A percentile compares a stretch with the other conserved stretches of the same genome.
Evolutionary conservation across 64 coral and sea anemone species (phyloP).

Genomic region (Porites australiensis): DNA sequence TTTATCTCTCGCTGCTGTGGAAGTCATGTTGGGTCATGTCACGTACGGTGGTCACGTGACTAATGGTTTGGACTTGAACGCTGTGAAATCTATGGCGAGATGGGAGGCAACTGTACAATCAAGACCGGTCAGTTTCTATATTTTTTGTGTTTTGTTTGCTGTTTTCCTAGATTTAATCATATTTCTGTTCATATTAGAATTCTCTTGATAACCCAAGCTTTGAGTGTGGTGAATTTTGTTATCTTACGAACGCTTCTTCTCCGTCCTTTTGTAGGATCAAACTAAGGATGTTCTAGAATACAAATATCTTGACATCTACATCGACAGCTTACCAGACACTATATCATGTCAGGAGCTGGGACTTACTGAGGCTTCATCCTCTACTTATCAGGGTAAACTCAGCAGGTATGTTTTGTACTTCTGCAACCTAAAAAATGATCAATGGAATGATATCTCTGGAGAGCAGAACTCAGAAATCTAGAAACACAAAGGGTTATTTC

Average conservation of each 20-base stretch:
- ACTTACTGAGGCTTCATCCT: neutral
- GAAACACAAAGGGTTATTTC: too few relatives aligned
- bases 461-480: too few relatives aligned
- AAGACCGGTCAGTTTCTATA: neutral
- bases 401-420: slow-evolving; percentile 28
- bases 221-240: too few relatives aligned
- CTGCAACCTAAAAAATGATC: neutral
- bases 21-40: slow-evolving; percentile 46
- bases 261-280: neutral
- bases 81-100: slow-evolving; percentile 52
- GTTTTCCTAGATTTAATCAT: neutral
- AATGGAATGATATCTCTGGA: too few relatives aligned
- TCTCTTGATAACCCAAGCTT: too few relatives aligned
- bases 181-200: too few relatives aligned
- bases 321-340: slow-evolving; percentile 30
- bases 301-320: neutral
- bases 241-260: neutral
- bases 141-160: neutral
- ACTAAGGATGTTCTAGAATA: neutral
- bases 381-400: slow-evolving; percentile 4
- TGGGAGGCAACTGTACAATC: neutral
- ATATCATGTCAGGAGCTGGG: slow-evolving; percentile 38
- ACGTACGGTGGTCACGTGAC: slow-evolving; percentile 80
- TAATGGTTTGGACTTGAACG: slow-evolving; percentile 70
- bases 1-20: slow-evolving; percentile 5